Conservation (phyloP, 2,888 invertebrate genomes). For the Volucella inanis region DNA sequence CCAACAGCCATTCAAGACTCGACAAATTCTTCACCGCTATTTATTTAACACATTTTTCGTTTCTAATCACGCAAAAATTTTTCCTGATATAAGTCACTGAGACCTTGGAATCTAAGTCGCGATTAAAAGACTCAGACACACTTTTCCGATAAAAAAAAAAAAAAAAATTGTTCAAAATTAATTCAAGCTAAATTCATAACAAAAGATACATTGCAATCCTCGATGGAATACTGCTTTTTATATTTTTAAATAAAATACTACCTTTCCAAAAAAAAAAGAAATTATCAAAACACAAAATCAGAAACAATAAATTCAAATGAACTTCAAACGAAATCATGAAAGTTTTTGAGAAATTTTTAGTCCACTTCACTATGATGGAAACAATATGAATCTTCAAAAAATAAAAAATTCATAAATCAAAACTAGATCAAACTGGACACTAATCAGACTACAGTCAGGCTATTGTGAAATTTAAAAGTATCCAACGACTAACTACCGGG, state of each 20-base stretch:
- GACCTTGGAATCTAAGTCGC: no score
- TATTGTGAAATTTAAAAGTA: constrained; percentile 1
- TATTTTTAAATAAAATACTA: background rate
- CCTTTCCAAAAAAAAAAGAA: background rate
- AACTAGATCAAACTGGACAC: constrained; percentile 26
- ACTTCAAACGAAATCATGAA: background rate
- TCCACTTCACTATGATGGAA: background rate
- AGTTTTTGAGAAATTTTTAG: background rate
- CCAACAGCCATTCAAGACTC: no score
- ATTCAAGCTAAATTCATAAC: constrained; percentile 77
- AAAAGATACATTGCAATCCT: constrained; percentile 80
- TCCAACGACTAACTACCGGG: constrained; percentile 6
- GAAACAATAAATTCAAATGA: background rate
- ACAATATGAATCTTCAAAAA: no score
- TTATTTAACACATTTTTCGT: no score
- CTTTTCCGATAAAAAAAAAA: constrained; percentile 24
- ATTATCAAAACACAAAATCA: background rate
- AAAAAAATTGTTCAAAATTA: constrained; percentile 39
- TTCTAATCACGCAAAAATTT: no score
- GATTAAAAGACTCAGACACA: no score
- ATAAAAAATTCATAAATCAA: constrained; percentile 9
- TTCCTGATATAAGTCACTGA: no score
- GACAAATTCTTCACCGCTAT: no score
- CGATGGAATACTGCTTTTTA: constrained; percentile 78
- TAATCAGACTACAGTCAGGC: constrained; percentile 29